Evolutionary conservation across 2,113 vertebrate species (phyloP), one percentile per base, ranked within the genome.

Genomic region (Anthoscopus minutus): DNA sequence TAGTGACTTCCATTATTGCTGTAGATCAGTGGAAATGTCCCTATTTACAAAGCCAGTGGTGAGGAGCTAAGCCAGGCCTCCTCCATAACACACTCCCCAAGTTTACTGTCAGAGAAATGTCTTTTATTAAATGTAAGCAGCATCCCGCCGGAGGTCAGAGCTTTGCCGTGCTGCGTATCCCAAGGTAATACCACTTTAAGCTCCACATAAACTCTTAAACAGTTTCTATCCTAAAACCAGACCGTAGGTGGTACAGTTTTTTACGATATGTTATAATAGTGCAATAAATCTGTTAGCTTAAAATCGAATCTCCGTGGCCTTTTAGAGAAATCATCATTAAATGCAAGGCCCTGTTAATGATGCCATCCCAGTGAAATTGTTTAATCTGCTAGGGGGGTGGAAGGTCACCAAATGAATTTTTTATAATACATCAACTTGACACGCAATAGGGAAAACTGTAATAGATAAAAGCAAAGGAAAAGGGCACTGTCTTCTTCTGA

Each of bases 291-390:
- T 99, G 98, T 99, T 98, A 98, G 98, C 98, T 99, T 99, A 99
- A 98, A 99, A 99, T 99, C 98, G 98, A 99, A 99, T 99, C 99
- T 99, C 98, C 98, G 97, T 99, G 99, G 99, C 99, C 99, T 99
- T 99, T 99, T 99, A 98, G 98, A 99, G 99, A 99, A 99, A 99
- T 99, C 98, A 99, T 99, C 99, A 99, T 99, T 99, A 99, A 99
- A 99, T 98, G 98, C 97, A 97, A 98, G 97, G 98, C 98, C 98
- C 98, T 98, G 98, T 99, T 99, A 99, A 99, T 98, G 96, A 98
- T 98, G 98, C 98, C 98, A 99, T 99, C 98, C 98, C 98, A 98
- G 98, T 98, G 98, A 99, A 98, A 99, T 98, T 98, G 98, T 99
- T 99, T 99, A 99, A 99, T 99, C 99, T 98, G 98, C 98, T 98